phyloP scores from a whole-genome alignment of 2,888 invertebrate species.

The Cheilosia scutellata region DNA sequence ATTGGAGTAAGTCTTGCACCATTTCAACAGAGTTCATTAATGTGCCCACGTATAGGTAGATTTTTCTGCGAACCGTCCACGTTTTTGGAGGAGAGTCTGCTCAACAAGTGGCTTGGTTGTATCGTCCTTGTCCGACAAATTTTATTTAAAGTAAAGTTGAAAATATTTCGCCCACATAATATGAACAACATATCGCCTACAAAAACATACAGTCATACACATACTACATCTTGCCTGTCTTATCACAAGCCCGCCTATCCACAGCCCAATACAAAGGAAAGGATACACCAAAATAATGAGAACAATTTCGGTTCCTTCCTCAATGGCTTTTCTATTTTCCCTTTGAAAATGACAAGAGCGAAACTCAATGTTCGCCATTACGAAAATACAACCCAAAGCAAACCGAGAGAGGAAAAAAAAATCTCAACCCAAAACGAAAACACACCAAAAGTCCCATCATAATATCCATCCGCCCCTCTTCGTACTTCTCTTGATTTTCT shows the following conservation, averaged over 20 bases:
- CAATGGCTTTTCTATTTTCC: constrained; percentile 1
- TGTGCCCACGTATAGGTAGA: no score
- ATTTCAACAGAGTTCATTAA: no score
- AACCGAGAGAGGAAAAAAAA: constrained; percentile 2
- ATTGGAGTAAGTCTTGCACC: no score
- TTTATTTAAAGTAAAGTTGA: not conserved
- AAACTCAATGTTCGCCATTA: constrained; percentile 57
- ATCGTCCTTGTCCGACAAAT: not conserved
- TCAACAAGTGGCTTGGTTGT: not conserved
- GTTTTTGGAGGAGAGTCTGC: no score
- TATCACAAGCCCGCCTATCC: no score
- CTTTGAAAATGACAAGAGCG: constrained; percentile 33
- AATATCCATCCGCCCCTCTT: constrained; percentile 17
- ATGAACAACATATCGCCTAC: not conserved
- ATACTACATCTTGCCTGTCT: not conserved
- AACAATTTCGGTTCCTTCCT: no score
- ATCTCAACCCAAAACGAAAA: not conserved
- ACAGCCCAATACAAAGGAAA: not conserved
- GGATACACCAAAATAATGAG: not conserved
- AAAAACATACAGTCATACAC: not conserved
- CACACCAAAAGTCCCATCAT: not conserved
- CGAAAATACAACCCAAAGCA: constrained; percentile 55
- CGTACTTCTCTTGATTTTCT: not conserved
- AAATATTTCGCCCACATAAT: not conserved
- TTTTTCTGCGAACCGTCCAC: no score